Evolutionary conservation across 64 coral and sea anemone genomes (phyloP).

Genomic region (Hydrozoanthus tunicans): DNA sequence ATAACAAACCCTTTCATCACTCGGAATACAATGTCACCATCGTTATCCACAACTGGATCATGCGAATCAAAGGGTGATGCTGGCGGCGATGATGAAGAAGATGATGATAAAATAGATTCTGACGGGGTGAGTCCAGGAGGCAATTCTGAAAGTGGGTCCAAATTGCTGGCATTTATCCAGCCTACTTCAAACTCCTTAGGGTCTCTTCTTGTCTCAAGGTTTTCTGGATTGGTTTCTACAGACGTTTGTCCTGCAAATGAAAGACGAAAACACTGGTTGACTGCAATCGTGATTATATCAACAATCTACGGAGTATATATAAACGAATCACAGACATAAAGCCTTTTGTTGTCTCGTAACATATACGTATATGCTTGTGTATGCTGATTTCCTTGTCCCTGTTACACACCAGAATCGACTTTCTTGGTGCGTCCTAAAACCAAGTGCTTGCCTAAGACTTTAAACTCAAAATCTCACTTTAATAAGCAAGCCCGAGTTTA

Average conservation of each 20-base stretch:
- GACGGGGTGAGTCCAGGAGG: not conserved
- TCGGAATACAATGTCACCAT: not conserved
- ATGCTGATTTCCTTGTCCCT: no score
- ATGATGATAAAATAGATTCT: not conserved
- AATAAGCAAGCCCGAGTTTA: no score
- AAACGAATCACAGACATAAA: no score
- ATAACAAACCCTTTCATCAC: constrained; percentile 33
- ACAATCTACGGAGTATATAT: not conserved
- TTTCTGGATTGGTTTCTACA: not conserved
- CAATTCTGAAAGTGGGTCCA: not conserved
- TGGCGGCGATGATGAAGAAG: not conserved
- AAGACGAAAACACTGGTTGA: not conserved
- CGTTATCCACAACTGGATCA: not conserved
- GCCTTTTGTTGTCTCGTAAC: no score
- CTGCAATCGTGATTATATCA: not conserved
- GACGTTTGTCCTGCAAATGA: not conserved
- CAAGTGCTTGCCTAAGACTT: no score
- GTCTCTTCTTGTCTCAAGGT: not conserved
- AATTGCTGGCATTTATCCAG: not conserved
- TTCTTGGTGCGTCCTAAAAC: no score
- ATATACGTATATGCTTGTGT: no score
- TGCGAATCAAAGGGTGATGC: not conserved
- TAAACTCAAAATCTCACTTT: no score
- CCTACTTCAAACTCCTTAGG: constrained; percentile 15
- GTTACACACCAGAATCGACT: no score